A percentile compares a stretch with the other conserved stretches of the same genome.
Conservation (phyloP, 2,888 invertebrate species). For the Nomada hirtipes region DNA sequence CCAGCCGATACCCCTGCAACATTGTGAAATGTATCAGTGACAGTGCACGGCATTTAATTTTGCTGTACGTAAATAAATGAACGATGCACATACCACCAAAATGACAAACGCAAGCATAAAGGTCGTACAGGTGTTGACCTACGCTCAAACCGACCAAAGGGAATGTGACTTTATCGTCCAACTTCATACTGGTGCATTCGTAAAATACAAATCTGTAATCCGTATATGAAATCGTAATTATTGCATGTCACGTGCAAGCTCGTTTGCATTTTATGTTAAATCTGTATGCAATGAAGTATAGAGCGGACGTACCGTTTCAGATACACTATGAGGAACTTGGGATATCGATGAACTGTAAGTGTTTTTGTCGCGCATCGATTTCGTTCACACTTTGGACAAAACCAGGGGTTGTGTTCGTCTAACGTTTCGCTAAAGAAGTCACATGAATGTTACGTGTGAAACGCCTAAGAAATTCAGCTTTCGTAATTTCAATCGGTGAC, state of each 20-base stretch:
- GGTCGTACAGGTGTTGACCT: slow-evolving; percentile 86
- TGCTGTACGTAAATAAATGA: not conserved
- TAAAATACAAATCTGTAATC: slow-evolving; percentile 87
- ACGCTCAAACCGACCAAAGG: slow-evolving; percentile 86
- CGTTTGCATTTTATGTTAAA: not conserved
- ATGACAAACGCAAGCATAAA: slow-evolving; percentile 88
- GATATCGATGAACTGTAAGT: slow-evolving; percentile 88
- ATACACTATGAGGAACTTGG: slow-evolving; percentile 88
- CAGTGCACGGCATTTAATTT: not conserved
- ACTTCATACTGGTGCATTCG: slow-evolving; percentile 87
- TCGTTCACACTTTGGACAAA: slow-evolving; percentile 87
- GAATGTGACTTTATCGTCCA: slow-evolving; percentile 87
- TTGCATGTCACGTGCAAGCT: not conserved
- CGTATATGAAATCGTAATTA: slow-evolving; percentile 25
- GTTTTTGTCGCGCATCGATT: slow-evolving; percentile 88
- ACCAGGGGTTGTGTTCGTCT: slow-evolving; percentile 89
- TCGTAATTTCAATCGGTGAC: not conserved
- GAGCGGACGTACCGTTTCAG: slow-evolving; percentile 85
- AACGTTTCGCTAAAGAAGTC: slow-evolving; percentile 85
- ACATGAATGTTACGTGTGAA: slow-evolving; percentile 16
- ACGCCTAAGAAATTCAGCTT: not conserved
- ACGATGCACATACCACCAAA: slow-evolving; percentile 85
- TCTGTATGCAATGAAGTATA: not conserved
- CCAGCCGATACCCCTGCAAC: slow-evolving; percentile 86
- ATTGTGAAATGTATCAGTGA: not conserved